phyloP scores from a whole-genome alignment of 2,113 vertebrate species.

The Epinephelus moara region DNA sequence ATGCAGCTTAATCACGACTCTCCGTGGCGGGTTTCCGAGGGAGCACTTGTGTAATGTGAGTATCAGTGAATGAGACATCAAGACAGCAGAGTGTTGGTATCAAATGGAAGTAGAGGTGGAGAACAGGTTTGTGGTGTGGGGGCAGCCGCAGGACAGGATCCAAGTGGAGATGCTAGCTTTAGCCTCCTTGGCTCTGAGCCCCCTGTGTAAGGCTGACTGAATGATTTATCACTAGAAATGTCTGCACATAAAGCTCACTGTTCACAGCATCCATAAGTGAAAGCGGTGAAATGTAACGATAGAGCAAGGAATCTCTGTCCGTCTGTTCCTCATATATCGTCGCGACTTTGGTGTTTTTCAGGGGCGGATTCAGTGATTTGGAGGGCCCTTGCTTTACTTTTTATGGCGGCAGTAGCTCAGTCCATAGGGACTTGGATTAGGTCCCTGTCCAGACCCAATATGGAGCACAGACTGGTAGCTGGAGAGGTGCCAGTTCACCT shows the following conservation, averaged over 20 bases:
- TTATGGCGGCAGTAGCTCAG: too few species aligned
- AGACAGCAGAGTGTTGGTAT: constrained; percentile 13
- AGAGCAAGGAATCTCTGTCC: too few species aligned
- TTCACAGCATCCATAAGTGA: background rate
- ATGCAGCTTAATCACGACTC: constrained; percentile 49
- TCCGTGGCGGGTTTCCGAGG: constrained; percentile 33
- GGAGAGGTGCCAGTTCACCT: too few species aligned
- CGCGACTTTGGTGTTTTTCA: too few species aligned
- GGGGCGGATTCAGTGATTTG: too few species aligned
- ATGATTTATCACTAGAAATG: background rate
- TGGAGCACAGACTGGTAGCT: too few species aligned
- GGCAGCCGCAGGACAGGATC: background rate
- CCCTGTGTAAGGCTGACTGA: background rate
- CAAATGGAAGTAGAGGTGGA: constrained; percentile 1
- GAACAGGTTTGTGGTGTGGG: background rate
- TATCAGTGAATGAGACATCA: constrained; percentile 33
- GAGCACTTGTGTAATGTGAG: constrained; percentile 1
- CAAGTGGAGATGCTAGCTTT: background rate
- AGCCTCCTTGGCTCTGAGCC: background rate
- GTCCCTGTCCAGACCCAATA: too few species aligned
- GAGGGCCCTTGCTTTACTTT: too few species aligned
- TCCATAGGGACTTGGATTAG: too few species aligned
- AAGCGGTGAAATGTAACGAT: background rate
- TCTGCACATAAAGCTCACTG: background rate
- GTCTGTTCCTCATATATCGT: too few species aligned